A percentile compares a stretch with the other conserved stretches of the same genome.
These are phyloP conservation scores for Hirtodrosophila trivittata DNA, from an alignment of 2,888 invertebrate genomes.

Conservation along the genomic window DNA sequence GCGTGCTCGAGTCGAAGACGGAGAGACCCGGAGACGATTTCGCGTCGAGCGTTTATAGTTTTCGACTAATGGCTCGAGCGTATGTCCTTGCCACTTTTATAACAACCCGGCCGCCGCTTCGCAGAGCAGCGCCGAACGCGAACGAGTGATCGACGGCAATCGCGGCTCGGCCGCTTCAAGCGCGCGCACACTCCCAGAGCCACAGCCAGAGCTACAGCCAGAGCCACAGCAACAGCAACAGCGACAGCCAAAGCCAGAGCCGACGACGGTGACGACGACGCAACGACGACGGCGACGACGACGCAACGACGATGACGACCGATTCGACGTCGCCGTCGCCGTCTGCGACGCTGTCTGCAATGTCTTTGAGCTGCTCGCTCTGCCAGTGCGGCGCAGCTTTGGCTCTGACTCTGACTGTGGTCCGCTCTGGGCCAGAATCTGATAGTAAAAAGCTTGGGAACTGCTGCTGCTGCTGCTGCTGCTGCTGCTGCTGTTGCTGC, in stretches of 20 bases:
- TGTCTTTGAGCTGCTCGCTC: constrained; percentile 43
- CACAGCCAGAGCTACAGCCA: constrained; percentile 8
- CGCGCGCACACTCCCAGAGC: constrained; percentile 65
- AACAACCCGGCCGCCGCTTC: constrained; percentile 80
- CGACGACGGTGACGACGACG: constrained; percentile 4
- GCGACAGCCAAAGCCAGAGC: constrained; percentile 15
- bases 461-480: constrained; percentile 20
- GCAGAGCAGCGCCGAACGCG: constrained; percentile 71
- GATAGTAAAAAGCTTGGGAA: constrained; percentile 54
- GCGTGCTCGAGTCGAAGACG: constrained; percentile 57
- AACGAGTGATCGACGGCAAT: constrained; percentile 74
- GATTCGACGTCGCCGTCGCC: constrained; percentile 26
- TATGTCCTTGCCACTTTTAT: constrained; percentile 85
- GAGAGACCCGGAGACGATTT: constrained; percentile 80
- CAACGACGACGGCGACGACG: constrained; percentile 19
- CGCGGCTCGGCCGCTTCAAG: constrained; percentile 71
- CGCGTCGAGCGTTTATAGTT: constrained; percentile 83
- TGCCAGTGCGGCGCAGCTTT: constrained; percentile 24
- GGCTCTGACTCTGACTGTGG: constrained; percentile 33
- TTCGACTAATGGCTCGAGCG: constrained; percentile 84
- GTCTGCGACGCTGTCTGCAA: constrained; percentile 43
- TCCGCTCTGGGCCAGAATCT: constrained; percentile 51
- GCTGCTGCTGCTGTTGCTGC: constrained; percentile 16
- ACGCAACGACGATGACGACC: constrained; percentile 37
- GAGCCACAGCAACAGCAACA: constrained; percentile 6